Conservation (phyloP, 2,888 invertebrate species). For the Eumacrocentrus americanus region DNA sequence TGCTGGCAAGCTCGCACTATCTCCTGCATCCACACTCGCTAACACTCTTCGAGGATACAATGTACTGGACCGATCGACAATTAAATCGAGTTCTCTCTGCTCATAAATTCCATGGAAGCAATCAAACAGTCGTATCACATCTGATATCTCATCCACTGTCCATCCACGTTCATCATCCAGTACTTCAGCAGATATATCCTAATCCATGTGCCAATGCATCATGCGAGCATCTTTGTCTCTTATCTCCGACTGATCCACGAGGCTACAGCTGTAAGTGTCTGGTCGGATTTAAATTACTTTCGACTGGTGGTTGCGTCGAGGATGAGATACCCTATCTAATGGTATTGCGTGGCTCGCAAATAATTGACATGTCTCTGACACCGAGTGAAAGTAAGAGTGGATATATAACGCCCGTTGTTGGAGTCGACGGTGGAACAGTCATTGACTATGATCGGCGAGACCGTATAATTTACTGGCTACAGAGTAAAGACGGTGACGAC, state of each 20-base stretch:
- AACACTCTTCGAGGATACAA: conserved; percentile 92
- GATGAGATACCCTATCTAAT: conserved; percentile 90
- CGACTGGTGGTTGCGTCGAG: conserved; percentile 77
- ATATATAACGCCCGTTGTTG: conserved; percentile 85
- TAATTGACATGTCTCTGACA: conserved; percentile 81
- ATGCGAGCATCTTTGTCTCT: conserved; percentile 90
- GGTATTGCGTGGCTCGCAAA: conserved; percentile 80
- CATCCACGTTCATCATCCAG: conserved; percentile 94
- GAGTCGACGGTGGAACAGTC: conserved; percentile 84
- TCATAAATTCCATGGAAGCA: conserved; percentile 89
- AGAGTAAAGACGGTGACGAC: conserved; percentile 72
- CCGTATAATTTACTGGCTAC: conserved; percentile 86
- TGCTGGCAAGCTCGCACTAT: conserved; percentile 87
- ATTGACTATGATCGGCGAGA: conserved; percentile 91
- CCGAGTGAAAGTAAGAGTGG: conserved; percentile 79
- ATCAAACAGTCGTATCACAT: conserved; percentile 93
- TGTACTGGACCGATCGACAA: conserved; percentile 97
- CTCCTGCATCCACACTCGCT: conserved; percentile 94
- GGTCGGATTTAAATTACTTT: conserved; percentile 76
- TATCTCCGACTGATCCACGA: conserved; percentile 74
- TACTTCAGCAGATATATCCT: conserved; percentile 80
- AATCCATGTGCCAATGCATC: conserved; percentile 78
- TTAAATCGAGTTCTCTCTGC: conserved; percentile 88
- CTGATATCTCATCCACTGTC: conserved; percentile 93
- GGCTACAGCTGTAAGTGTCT: conserved; percentile 92